Evolutionary conservation across 2,888 invertebrate genomes (phyloP).

Genomic region (Gnatocerus cornutus): DNA sequence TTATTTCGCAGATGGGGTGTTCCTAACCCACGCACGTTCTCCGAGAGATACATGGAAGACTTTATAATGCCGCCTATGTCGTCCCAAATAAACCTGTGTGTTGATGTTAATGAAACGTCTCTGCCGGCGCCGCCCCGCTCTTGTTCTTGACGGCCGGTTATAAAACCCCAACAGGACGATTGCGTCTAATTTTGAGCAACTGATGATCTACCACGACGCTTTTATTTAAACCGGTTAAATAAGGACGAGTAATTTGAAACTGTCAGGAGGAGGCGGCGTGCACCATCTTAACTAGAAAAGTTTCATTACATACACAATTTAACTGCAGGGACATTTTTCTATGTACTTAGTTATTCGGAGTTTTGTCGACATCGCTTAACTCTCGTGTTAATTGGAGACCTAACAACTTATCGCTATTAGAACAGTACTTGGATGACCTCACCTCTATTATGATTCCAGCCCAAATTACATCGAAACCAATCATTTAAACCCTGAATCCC

Average conservation of each 20-base stretch:
- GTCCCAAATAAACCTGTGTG: slow-evolving; percentile 38
- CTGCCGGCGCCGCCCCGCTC: slow-evolving; percentile 8
- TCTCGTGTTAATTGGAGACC: neutral
- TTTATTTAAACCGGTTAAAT: slow-evolving; percentile 11
- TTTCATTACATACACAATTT: no score
- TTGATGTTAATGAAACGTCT: slow-evolving; percentile 45
- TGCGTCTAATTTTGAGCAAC: slow-evolving; percentile 14
- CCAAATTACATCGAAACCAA: neutral
- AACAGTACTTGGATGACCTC: neutral
- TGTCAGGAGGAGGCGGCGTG: neutral
- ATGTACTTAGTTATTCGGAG: no score
- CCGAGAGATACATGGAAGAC: slow-evolving; percentile 33
- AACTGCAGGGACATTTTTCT: no score
- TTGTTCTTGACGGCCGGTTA: slow-evolving; percentile 18
- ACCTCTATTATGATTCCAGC: neutral
- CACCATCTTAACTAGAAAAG: neutral
- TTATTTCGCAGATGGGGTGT: slow-evolving; percentile 45
- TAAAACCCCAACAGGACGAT: slow-evolving; percentile 25
- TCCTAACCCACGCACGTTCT: slow-evolving; percentile 44
- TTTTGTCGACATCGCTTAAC: no score
- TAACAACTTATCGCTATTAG: neutral
- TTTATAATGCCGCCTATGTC: slow-evolving; percentile 31
- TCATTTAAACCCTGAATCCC: neutral
- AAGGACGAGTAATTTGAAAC: slow-evolving; percentile 13
- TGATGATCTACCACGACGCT: neutral